phyloP scores from a whole-genome alignment of 53 echinoderm and acorn worm species.

The Paelopatides confundens region DNA sequence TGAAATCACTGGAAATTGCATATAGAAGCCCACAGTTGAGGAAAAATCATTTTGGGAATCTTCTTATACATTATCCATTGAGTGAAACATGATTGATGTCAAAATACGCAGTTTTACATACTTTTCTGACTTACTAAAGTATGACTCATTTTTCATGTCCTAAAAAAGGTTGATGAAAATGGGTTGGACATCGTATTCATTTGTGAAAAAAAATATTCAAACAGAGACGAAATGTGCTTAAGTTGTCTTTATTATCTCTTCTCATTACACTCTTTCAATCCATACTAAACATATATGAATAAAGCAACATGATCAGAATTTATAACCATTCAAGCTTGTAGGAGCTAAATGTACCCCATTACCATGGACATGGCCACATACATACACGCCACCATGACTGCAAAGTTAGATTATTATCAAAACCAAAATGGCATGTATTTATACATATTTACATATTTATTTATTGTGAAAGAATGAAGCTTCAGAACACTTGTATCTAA shows the following conservation, averaged over 20 bases:
- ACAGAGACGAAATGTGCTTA: conserved; percentile 17
- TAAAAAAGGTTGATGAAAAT: conserved; percentile 1
- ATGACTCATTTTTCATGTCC: conserved; percentile 3
- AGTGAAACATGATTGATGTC: conserved; percentile 21
- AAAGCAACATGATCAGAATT: neutral
- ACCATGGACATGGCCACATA: conserved; percentile 16
- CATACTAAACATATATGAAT: conserved; percentile 7
- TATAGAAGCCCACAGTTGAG: neutral
- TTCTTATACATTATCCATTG: neutral
- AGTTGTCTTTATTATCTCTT: conserved; percentile 1
- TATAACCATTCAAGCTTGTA: neutral
- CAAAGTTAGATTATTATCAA: too few relatives aligned
- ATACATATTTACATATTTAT: too few relatives aligned
- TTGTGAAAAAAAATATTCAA: neutral
- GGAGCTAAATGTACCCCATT: neutral
- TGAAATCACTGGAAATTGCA: neutral
- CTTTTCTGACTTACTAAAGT: neutral
- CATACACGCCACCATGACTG: too few relatives aligned
- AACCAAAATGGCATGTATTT: too few relatives aligned
- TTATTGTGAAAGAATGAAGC: too few relatives aligned
- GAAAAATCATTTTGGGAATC: neutral
- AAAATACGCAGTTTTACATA: neutral
- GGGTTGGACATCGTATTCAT: neutral
- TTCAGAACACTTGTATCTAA: too few relatives aligned
- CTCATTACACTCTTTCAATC: conserved; percentile 11